Base-by-base conservation (phyloP, 2,113 vertebrate genomes). In the Ellobius talpinus region DNA sequence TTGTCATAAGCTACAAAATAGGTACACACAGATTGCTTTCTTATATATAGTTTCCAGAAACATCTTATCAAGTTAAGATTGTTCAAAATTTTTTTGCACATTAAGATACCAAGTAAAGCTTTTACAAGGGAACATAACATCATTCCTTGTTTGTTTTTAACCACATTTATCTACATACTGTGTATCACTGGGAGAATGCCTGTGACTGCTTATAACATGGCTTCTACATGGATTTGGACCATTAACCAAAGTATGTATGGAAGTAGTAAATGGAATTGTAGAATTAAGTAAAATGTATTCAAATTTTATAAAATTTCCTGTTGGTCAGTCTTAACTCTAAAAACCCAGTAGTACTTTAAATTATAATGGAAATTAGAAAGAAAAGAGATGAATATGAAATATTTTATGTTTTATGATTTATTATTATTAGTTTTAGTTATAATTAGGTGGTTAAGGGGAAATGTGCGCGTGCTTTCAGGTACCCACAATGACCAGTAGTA, bases 271-370 rank as follows among this genome's bases (percentile, higher is more conserved):
- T 33, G 5, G 79, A 90, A 97, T 14, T 96, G 5, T 2, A 77
- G 70, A 93, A 93, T 86, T 87, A 76, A 84, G 65, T 66, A 82
- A 76, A 89, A 95, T n/a, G 82, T 72, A 76, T 86, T 0, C 70
- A 96, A 91, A 94, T 92, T 96, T 92, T 47, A 90, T 5, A 88
- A 58, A 72, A 52, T 23, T 92, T 93, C 50, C 84, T 66, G 74
- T 78, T 68, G 13, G 21, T 79, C 52, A 87, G 13, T 78, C 29
- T 74, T 94, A 26, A 1, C 24, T 87, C 21, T 3, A 12, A 72
- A 92, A 4, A 3, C 11, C 11, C 58, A 31, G 10, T 79, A 77
- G 9, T 79, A 36, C 4, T 0, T 74, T 94, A 58, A 95, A 84
- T 78, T 87, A 63, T 36, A 16, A 84, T 96, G 23, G 39, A 95